Percentiles rank a stretch among this genome's conserved stretches.
Conservation (phyloP, 2,797 vertebrate genomes). For the Arctocebus calabarensis region DNA sequence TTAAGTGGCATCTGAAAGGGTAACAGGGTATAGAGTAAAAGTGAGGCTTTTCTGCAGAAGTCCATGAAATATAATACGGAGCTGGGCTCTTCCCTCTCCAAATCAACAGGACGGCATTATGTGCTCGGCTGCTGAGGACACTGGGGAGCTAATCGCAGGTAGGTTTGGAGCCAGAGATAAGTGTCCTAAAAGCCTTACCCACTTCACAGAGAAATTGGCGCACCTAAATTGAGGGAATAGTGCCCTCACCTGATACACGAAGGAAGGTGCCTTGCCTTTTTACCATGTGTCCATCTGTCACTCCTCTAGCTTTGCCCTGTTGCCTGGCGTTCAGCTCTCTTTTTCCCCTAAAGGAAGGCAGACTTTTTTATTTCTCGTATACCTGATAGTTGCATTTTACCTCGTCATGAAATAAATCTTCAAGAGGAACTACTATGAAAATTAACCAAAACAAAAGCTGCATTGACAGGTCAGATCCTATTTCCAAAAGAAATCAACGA, state of each 20-base stretch:
- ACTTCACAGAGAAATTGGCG: not conserved
- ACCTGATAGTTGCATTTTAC: not conserved
- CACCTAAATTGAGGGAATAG: not conserved
- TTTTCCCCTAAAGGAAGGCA: not conserved
- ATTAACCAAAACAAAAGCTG: not conserved
- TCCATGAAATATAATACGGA: accelerated
- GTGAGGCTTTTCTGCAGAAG: conserved; percentile 6
- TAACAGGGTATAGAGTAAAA: not conserved
- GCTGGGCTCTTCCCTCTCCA: not conserved
- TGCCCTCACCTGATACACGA: accelerated
- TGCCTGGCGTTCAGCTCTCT: not conserved
- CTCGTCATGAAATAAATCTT: not conserved
- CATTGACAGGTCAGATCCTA: not conserved
- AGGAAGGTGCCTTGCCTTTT: not conserved
- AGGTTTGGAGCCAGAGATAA: not conserved
- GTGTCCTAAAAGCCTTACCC: accelerated
- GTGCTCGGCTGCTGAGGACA: accelerated
- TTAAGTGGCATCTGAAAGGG: not conserved
- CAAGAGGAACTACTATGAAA: not conserved
- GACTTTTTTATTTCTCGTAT: not conserved
- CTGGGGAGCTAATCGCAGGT: not conserved
- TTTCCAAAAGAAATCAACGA: conserved; percentile 6
- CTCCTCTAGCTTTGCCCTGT: not conserved
- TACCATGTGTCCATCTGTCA: not conserved
- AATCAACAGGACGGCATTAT: not conserved